Conservation (phyloP, 2,113 vertebrate genomes). For the Epinephelus fuscoguttatus region DNA sequence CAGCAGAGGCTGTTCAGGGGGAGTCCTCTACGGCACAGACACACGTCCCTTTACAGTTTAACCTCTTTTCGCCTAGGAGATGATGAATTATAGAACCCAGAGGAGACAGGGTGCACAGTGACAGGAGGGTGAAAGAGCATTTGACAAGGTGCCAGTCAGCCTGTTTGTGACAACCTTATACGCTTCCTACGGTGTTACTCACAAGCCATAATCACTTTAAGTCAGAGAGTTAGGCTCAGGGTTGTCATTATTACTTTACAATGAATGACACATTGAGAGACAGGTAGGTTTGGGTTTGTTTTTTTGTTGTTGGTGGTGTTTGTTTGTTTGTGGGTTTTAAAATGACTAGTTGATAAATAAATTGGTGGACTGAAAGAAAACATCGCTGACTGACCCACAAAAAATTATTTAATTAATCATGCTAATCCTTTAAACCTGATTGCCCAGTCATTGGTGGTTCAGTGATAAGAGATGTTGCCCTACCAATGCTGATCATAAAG, state of each 20-base stretch:
- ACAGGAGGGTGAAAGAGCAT: constrained; percentile 25
- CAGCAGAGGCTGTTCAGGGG: constrained; percentile 48
- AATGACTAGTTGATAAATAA: too few species aligned
- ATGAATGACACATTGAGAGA: neutral
- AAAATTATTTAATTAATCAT: too few species aligned
- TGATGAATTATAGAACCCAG: constrained; percentile 43
- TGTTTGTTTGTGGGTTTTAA: too few species aligned
- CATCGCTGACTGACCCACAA: too few species aligned
- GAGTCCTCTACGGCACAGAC: constrained; percentile 40
- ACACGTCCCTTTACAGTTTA: constrained; percentile 71
- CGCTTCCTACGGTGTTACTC: constrained; percentile 37
- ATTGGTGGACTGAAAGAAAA: neutral
- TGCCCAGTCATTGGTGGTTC: too few species aligned
- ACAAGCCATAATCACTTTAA: constrained; percentile 44
- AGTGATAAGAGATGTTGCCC: too few species aligned
- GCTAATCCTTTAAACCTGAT: too few species aligned
- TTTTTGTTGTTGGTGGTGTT: too few species aligned
- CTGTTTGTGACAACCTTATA: constrained; percentile 42
- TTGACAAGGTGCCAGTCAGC: constrained; percentile 54
- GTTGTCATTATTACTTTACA: constrained; percentile 5
- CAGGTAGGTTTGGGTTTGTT: too few species aligned
- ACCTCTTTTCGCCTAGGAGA: constrained; percentile 59
- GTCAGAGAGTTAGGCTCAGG: constrained; percentile 6
- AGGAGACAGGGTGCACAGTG: constrained; percentile 9
- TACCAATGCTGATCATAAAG: too few species aligned